Evolutionary conservation across 2,888 invertebrate genomes (phyloP), one percentile per base, ranked within the genome.

Genomic region (Trissoscelio sp.): DNA sequence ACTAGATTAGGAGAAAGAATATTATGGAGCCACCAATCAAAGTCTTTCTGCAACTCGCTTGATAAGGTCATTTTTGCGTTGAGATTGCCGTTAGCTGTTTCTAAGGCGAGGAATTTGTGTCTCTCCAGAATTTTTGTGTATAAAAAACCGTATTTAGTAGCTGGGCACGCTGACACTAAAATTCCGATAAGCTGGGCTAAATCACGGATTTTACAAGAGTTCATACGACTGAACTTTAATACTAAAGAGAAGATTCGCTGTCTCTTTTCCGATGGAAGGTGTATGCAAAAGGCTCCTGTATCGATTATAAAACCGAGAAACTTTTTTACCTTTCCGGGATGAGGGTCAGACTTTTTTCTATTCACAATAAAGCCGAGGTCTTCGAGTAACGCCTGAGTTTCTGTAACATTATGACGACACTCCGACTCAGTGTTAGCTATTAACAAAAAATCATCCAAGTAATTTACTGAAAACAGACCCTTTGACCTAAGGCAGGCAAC

Each of bases 401-500:
- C n/a, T n/a, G n/a, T n/a, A n/a, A n/a, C n/a, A n/a, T n/a, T n/a
- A n/a, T n/a, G n/a, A n/a, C n/a, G n/a, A n/a, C n/a, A n/a, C n/a
- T n/a, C n/a, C n/a, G n/a, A n/a, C n/a, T n/a, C n/a, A n/a, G n/a
- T n/a, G n/a, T n/a, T n/a, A n/a, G n/a, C 48, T 11, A 48, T 11
- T 11, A 48, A 22, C 48, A 44, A 7, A 5, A 44, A 16, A 44
- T 44, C 42, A 44, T 44, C 42, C 4, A 44, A 16, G 16, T 44
- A 44, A 16, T 16, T 44, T 16, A 44, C 16, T 12, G 42, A 44
- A 2, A 18, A 6, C 14, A 7, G 16, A 16, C 42, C 42, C 11
- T 18, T 44, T 11, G 16, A 80, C 72, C 44, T 83, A 0, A 84
- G 84, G 28, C 73, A 78, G 67, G 83, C 77, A 4, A 57, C 4